These are phyloP conservation scores for Clusia tigrina DNA, from an alignment of 2,888 invertebrate genomes.

Conservation along the genomic window DNA sequence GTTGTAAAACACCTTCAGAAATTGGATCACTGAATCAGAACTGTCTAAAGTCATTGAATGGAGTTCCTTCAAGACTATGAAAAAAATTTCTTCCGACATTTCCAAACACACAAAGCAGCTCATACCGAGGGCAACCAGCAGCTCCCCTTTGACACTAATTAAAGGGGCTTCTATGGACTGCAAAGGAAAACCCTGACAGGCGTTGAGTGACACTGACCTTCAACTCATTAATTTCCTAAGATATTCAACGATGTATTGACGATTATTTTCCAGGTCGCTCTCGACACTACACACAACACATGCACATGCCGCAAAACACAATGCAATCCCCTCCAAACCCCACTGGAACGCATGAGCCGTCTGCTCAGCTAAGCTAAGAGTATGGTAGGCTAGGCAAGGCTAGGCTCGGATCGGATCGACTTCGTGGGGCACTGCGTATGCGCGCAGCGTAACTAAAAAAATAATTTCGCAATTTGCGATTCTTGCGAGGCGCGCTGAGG, in stretches of 20 bases:
- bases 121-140: not conserved
- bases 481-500: not conserved
- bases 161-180: not conserved
- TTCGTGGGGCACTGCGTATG: conserved; percentile 22
- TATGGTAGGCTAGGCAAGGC: too few species aligned
- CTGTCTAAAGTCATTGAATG: too few species aligned
- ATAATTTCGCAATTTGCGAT: conserved; percentile 35
- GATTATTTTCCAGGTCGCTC: conserved; percentile 18
- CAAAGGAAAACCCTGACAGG: not conserved
- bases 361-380: not conserved
- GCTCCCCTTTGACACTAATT: not conserved
- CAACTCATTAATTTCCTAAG: too few species aligned
- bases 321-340: not conserved
- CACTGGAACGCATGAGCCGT: not conserved
- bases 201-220: too few species aligned
- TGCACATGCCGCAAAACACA: conserved; percentile 6
- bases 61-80: too few species aligned
- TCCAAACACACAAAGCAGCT: not conserved
- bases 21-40: too few species aligned
- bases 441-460: conserved; percentile 33
- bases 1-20: too few species aligned
- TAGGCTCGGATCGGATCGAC: not conserved
- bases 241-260: conserved; percentile 18
- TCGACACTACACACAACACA: not conserved
- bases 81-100: not conserved